These are phyloP conservation scores for Sus scrofa DNA, from an alignment of 2,113 vertebrate genomes.

Conservation along the genomic window DNA sequence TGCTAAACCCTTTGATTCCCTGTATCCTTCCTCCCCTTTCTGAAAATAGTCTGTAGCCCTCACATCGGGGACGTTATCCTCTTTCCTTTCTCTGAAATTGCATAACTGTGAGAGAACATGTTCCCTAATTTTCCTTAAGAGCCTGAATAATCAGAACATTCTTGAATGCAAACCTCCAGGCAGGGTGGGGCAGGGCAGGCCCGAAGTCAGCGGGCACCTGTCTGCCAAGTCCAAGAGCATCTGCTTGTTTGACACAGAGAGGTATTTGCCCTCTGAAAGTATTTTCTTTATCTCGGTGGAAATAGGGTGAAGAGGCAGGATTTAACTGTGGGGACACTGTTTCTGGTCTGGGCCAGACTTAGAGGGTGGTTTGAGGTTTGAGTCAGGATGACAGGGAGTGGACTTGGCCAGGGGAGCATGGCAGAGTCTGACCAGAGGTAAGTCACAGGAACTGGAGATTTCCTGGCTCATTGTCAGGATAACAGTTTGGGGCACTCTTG, in stretches of 20 bases:
- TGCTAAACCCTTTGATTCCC: constrained; percentile 63
- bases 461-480: neutral
- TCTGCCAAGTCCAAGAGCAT: neutral
- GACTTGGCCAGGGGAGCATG: neutral
- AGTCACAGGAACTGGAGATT: neutral
- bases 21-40: constrained; percentile 67
- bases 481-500: neutral
- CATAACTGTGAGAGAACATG: neutral
- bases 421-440: neutral
- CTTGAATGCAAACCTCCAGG: neutral
- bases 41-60: constrained; percentile 69
- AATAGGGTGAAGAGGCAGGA: neutral
- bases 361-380: neutral
- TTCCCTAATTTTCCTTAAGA: neutral
- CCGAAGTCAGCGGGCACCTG: accelerated
- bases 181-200: neutral
- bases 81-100: constrained; percentile 38
- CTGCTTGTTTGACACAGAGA: neutral
- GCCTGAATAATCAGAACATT: neutral
- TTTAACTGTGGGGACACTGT: neutral
- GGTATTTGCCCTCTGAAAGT: neutral
- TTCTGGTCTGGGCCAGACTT: neutral
- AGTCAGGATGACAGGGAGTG: neutral
- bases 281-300: neutral
- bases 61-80: neutral